phyloP scores from a whole-genome alignment of 2,888 invertebrate genomes.

The Ligdia adustata region DNA sequence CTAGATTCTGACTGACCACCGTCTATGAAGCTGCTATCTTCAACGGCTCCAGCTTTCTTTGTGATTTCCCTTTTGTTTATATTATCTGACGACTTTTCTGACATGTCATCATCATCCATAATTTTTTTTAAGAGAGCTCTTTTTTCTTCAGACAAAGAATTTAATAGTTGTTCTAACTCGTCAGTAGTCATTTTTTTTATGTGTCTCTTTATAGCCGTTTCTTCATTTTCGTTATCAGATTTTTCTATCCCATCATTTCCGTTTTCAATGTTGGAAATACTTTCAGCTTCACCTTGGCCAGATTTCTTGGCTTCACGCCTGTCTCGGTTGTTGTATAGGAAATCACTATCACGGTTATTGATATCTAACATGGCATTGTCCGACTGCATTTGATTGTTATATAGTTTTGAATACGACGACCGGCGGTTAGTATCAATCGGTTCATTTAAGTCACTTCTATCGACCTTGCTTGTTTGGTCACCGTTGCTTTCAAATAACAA shows the following conservation, averaged over 20 bases:
- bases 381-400: conserved; percentile 48
- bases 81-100: conserved; percentile 37
- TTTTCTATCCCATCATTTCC: conserved; percentile 39
- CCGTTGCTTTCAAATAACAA: conserved; percentile 48
- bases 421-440: conserved; percentile 42
- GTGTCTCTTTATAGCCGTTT: conserved; percentile 67
- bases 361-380: conserved; percentile 45
- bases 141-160: conserved; percentile 70
- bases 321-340: conserved; percentile 49
- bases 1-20: conserved; percentile 59
- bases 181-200: conserved; percentile 66
- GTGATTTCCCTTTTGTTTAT: conserved; percentile 75
- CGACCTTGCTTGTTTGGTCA: conserved; percentile 41
- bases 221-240: conserved; percentile 59
- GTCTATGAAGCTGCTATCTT: conserved; percentile 65
- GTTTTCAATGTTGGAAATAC: conserved; percentile 20
- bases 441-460: conserved; percentile 48
- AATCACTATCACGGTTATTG: conserved; percentile 44
- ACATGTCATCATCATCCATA: conserved; percentile 51
- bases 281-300: conserved; percentile 30
- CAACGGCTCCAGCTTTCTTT: conserved; percentile 70
- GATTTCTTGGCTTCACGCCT: conserved; percentile 51
- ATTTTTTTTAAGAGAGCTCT: conserved; percentile 66
- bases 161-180: conserved; percentile 68
- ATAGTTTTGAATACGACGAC: conserved; percentile 30